Conservation (phyloP, 2,888 invertebrate genomes). For the Lordiphosa andalusiaca region DNA sequence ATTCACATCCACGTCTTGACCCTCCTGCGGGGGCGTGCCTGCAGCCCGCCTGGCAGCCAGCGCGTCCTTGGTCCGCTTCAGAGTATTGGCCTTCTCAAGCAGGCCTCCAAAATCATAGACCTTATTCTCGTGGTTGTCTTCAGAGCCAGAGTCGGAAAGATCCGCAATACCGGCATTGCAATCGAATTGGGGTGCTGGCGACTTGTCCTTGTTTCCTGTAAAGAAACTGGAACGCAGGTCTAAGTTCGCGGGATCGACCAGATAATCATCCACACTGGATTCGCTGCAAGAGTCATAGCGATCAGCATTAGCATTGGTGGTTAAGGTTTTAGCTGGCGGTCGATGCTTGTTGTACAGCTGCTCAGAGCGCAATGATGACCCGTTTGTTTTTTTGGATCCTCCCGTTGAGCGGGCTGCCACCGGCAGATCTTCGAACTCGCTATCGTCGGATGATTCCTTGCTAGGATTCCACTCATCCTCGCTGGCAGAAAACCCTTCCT, state of each 20-base stretch:
- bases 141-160: constrained; percentile 76
- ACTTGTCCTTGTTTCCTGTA: constrained; percentile 55
- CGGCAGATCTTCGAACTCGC: constrained; percentile 69
- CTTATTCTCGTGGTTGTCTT: constrained; percentile 68
- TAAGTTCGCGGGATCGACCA: constrained; percentile 82
- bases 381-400: constrained; percentile 47
- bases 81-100: constrained; percentile 83
- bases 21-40: constrained; percentile 25
- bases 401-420: constrained; percentile 15
- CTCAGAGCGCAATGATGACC: constrained; percentile 66
- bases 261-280: constrained; percentile 82
- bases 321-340: constrained; percentile 73
- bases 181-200: constrained; percentile 75
- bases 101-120: constrained; percentile 81
- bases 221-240: constrained; percentile 83
- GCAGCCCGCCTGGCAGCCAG: constrained; percentile 61
- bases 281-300: constrained; percentile 55
- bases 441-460: constrained; percentile 78
- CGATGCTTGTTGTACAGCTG: constrained; percentile 72
- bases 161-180: constrained; percentile 77
- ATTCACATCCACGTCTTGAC: constrained; percentile 81
- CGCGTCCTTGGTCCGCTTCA: constrained; percentile 83
- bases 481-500: constrained; percentile 76
- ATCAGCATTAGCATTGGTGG: constrained; percentile 75
- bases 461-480: constrained; percentile 79